Evolutionary conservation across 1,140 invertebrate genomes (phyloP), one percentile per base, ranked within the genome.

Genomic region (Brachionus plicatilis): DNA sequence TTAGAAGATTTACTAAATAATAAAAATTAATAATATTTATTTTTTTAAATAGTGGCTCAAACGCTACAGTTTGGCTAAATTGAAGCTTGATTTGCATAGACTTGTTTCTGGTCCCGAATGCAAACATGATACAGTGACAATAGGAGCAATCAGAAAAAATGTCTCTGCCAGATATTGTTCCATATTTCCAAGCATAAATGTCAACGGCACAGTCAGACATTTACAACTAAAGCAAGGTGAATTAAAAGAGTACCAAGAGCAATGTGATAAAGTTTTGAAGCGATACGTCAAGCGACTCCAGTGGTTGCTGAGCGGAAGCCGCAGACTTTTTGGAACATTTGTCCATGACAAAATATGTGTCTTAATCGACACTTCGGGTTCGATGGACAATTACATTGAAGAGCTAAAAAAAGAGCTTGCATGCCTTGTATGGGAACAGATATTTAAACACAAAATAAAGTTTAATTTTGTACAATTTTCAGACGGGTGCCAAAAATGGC

Each of bases 401-500:
- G 88, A 89, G 66, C 85, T 90, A 27, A 90, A 89, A 87, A 88
- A 88, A 80, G 89, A 90, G 76, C 82, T 90, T 33, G 87, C 88
- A 9, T 85, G 87, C 43, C 87, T 90, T 7, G 86, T 90, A 37
- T 89, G 89, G 88, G 89, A 90, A 65, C 89, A 90, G 86, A 85
- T 90, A 3, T 87, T 88, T 83, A 87, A 87, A 45, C 85, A 87
- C 47, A 85, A 87, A 27, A 87, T 87, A 53, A 89, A 88, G 72
- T 90, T 90, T 85, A 90, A 90, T 85, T 75, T 90, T 29, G 88
- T 90, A n/a, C 72, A 87, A 47, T 90, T 90, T 85, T 89, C 89
- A 47, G 87, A 88, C 17, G 84, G 85, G 12, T 89, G 87, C 86
- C 86, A 86, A 66, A 86, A 86, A 47, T 90, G 89, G 89, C 84